Percentiles rank a stretch among this genome's conserved stretches.
phyloP scores from a whole-genome alignment of 92 coral and sea anemone species.

The Porites lobata region DNA sequence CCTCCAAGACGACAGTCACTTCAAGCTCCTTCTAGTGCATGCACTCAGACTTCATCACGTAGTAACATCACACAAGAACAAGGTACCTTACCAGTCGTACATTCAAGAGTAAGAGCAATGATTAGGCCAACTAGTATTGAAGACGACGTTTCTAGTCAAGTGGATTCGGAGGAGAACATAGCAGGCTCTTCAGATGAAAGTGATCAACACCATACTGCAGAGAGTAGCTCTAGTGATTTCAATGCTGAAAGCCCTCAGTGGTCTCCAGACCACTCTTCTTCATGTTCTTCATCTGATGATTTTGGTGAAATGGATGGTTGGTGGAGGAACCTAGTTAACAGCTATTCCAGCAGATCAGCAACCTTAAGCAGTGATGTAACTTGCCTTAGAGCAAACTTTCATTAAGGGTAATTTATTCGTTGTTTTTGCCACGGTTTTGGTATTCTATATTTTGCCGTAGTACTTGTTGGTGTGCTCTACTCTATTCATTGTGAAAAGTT shows the following conservation, averaged over 20 bases:
- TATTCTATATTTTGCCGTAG: background rate
- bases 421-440: background rate
- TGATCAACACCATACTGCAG: background rate
- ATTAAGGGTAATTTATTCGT: background rate
- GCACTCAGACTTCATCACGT: background rate
- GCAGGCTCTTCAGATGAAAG: background rate
- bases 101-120: background rate
- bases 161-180: background rate
- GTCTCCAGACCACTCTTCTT: background rate
- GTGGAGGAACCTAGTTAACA: background rate
- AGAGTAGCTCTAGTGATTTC: background rate
- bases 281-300: constrained; percentile 21
- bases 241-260: constrained; percentile 5
- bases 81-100: background rate
- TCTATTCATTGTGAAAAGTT: too few species aligned
- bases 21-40: background rate
- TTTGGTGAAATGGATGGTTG: constrained; percentile 4
- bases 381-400: background rate
- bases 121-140: background rate
- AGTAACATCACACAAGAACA: background rate
- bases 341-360: background rate
- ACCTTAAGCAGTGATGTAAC: background rate
- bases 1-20: background rate
- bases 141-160: constrained; percentile 7
- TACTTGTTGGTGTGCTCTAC: background rate